Evolutionary conservation across 2,888 invertebrate species (phyloP).

Genomic region (Dryocosmus kuriphilus): DNA sequence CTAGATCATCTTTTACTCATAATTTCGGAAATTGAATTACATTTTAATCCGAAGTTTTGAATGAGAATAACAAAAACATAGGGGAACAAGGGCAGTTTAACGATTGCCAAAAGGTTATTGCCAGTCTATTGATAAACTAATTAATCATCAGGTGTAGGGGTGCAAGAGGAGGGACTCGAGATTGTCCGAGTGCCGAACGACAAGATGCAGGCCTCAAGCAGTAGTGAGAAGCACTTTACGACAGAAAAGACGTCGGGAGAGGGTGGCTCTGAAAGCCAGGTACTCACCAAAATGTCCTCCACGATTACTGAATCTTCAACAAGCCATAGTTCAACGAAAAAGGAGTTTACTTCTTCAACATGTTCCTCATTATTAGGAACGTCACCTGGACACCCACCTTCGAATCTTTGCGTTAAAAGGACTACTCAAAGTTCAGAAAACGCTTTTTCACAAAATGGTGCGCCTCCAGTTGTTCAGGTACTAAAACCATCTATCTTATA

Average conservation of each 20-base stretch:
- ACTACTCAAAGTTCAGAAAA: constrained; percentile 70
- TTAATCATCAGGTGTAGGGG: constrained; percentile 71
- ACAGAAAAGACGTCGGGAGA: constrained; percentile 70
- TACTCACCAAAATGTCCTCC: constrained; percentile 74
- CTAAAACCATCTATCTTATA: constrained; percentile 1
- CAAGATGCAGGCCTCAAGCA: constrained; percentile 74
- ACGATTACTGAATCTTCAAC: constrained; percentile 73
- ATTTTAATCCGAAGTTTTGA: background rate
- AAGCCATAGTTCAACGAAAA: constrained; percentile 71
- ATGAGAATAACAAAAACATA: constrained; percentile 42
- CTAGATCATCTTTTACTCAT: background rate
- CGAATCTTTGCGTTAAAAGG: constrained; percentile 69
- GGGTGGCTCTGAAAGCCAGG: constrained; percentile 59
- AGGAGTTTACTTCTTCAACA: constrained; percentile 72
- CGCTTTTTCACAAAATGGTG: constrained; percentile 70
- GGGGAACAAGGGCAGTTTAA: constrained; percentile 45
- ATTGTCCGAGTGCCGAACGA: constrained; percentile 65
- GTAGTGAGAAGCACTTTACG: constrained; percentile 74
- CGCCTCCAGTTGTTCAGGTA: constrained; percentile 74
- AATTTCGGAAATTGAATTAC: background rate
- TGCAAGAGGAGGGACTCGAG: constrained; percentile 62
- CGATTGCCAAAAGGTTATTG: constrained; percentile 61
- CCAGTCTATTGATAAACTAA: constrained; percentile 70
- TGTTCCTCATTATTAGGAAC: constrained; percentile 67
- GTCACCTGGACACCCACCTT: constrained; percentile 62